Base-by-base conservation (phyloP, 2,113 vertebrate species). In the Platysternon megacephalum region DNA sequence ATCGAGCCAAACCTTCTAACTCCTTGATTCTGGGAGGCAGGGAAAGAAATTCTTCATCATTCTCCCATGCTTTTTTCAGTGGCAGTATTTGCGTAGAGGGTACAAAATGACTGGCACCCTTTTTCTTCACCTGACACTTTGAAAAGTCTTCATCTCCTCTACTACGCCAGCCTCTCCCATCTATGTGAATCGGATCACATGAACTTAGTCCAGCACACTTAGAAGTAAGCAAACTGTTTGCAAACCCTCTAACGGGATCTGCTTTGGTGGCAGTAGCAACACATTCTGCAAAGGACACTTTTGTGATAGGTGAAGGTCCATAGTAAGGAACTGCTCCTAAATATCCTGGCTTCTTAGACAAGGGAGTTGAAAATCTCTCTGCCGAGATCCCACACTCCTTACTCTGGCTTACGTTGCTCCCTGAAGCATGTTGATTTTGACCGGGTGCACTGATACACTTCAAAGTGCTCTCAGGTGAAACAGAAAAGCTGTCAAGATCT, bases 21-120 rank as follows among this genome's bases (percentile, higher is more conserved):
- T 99, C 99, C 55, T 95, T 98, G 80, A 99, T 97, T 79, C 98
- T 97, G 0, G 98, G 95, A 21, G 99, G 99, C 58, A 99, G 98
- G 53, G 98, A 97, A 78, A 98, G 96, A 90, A 99, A 99, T 79
- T 99, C 99, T 6, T 99, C 99, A 0, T 99, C 99, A 6, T 95
- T 94, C 0, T 99, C 98, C 82, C 96, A 94, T 11, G 89, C 94
- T 16, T 86, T 96, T 81, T 89, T 93, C 44, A 97, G 90, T 3
- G 61, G 95, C 10, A 98, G 96, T 11, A 98, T 42, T 19, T 44
- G 90, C 1, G 97, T 97, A 32, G 95, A 97, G 61, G 93, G 90
- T 55, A 98, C 95, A 80, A 98, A 98, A 46, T 91, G 58, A 2
- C 46, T 12, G 3, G 24, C 1, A 80, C 79, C 65, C 13, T 94